Conservation (phyloP, 2,797 vertebrate species). For the Eulemur mongoz region DNA sequence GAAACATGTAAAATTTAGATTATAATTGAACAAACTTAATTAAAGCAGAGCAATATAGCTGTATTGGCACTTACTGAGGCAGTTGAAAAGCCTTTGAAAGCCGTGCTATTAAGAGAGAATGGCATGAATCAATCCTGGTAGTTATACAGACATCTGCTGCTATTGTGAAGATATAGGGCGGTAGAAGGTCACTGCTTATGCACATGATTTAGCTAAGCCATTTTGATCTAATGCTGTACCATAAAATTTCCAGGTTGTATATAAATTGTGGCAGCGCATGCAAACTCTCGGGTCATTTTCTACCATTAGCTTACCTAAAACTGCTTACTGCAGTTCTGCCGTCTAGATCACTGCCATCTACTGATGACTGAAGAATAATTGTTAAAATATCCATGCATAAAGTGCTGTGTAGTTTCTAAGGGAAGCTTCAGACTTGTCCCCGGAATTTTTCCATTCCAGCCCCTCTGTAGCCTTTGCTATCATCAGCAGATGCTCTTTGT, state of each 20-base stretch:
- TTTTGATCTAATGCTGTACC: neutral
- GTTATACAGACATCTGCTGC: neutral
- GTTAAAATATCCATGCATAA: neutral
- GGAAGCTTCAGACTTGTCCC: neutral
- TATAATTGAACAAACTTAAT: slow-evolving; percentile 21
- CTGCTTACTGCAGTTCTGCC: slow-evolving; percentile 41
- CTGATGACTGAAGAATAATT: slow-evolving; percentile 39
- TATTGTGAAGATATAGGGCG: neutral
- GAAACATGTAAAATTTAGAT: slow-evolving; percentile 21
- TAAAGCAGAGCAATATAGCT: neutral
- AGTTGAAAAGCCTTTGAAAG: neutral
- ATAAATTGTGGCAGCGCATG: neutral
- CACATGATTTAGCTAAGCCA: neutral
- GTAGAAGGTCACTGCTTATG: neutral
- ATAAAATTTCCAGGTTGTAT: neutral
- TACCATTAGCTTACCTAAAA: slow-evolving; percentile 18
- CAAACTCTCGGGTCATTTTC: slow-evolving; percentile 5
- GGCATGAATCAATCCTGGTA: slow-evolving; percentile 32
- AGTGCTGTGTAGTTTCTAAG: slow-evolving; percentile 42
- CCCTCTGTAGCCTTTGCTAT: slow-evolving; percentile 16
- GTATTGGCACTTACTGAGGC: neutral
- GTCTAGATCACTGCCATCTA: slow-evolving; percentile 18
- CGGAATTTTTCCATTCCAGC: slow-evolving; percentile 67
- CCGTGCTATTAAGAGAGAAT: neutral
- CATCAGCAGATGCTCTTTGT: slow-evolving; percentile 58